Evolutionary conservation across 2,888 invertebrate species (phyloP).

Genomic region (Drosophila recens): DNA sequence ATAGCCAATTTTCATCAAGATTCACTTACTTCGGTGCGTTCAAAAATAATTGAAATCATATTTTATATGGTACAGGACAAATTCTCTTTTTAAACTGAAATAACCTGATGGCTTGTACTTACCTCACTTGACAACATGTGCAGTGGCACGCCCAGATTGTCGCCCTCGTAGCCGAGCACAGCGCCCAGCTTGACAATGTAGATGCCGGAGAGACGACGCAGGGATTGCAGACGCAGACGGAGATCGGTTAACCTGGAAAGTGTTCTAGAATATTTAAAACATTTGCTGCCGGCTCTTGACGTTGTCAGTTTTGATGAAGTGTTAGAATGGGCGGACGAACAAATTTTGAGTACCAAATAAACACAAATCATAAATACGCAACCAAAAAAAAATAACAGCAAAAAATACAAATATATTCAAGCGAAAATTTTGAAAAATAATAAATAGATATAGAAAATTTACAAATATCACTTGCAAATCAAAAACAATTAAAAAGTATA

Average conservation of each 20-base stretch:
- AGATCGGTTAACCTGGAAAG: conserved; percentile 90
- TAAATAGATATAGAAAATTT: background rate
- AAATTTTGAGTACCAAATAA: conserved; percentile 83
- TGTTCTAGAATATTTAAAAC: conserved; percentile 83
- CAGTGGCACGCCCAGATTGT: conserved; percentile 86
- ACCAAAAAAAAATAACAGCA: conserved; percentile 54
- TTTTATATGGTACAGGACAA: conserved; percentile 35
- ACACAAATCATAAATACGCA: conserved; percentile 71
- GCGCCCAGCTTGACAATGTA: conserved; percentile 93
- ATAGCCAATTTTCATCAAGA: conserved; percentile 57
- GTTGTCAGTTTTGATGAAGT: conserved; percentile 71
- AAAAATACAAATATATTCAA: conserved; percentile 47
- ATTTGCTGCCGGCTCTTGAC: conserved; percentile 60
- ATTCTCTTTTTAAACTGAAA: conserved; percentile 18
- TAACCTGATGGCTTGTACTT: conserved; percentile 79
- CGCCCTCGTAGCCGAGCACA: conserved; percentile 90
- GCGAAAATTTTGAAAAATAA: conserved; percentile 43
- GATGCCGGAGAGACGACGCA: conserved; percentile 92
- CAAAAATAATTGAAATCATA: conserved; percentile 56
- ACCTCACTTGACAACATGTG: conserved; percentile 87
- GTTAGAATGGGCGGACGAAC: conserved; percentile 85
- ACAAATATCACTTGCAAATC: conserved; percentile 15
- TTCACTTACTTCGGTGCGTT: conserved; percentile 71
- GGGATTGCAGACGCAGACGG: conserved; percentile 91
- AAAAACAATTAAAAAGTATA: conserved; percentile 3